These are phyloP conservation scores for Champsocephalus esox DNA, from an alignment of 2,797 vertebrate species.

Conservation along the genomic window DNA sequence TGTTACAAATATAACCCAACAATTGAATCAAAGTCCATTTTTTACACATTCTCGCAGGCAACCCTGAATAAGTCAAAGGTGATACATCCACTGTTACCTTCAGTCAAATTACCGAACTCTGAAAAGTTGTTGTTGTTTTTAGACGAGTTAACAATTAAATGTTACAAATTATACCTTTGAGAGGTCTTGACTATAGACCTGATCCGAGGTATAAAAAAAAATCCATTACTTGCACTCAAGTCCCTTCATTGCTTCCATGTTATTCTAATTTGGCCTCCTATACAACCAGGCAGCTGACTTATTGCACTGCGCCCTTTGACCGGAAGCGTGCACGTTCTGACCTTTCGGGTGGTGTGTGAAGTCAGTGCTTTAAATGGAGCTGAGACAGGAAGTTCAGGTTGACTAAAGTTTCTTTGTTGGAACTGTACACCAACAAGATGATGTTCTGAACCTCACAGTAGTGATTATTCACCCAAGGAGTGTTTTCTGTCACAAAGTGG, in stretches of 20 bases:
- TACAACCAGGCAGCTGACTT: constrained; percentile 37
- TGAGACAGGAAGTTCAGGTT: background rate
- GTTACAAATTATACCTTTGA: too few species aligned
- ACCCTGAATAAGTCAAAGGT: too few species aligned
- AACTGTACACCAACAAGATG: background rate
- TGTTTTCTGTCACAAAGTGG: constrained; percentile 40
- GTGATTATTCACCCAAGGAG: constrained; percentile 3
- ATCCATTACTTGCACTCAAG: background rate
- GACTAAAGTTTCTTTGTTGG: background rate
- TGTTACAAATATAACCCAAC: too few species aligned
- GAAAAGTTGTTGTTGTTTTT: too few species aligned
- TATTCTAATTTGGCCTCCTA: constrained; percentile 51
- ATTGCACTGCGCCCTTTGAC: constrained; percentile 38
- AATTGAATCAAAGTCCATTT: too few species aligned
- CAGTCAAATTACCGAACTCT: too few species aligned
- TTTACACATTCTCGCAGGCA: too few species aligned
- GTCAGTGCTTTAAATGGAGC: background rate
- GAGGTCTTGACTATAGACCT: too few species aligned
- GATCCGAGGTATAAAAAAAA: too few species aligned
- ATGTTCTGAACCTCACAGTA: background rate
- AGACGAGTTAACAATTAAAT: too few species aligned
- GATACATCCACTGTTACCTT: too few species aligned
- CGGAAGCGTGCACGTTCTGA: constrained; percentile 5
- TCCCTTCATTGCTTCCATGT: constrained; percentile 29
- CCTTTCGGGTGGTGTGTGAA: background rate